Evolutionary conservation across 2,113 vertebrate genomes (phyloP).

Genomic region (Grammomys surdaster): DNA sequence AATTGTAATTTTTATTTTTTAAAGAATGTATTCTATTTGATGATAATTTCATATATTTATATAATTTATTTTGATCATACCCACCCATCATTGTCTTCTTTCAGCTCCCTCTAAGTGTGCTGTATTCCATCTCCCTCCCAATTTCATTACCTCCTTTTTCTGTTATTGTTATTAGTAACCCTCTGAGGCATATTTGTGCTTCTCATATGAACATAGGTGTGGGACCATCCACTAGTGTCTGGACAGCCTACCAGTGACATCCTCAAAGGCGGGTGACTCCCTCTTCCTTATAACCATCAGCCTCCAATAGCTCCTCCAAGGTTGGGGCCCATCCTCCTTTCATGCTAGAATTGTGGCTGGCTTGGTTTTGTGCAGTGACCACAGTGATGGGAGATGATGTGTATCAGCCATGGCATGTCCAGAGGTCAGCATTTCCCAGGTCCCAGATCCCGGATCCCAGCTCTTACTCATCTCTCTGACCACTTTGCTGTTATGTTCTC

Average conservation of each 20-base stretch:
- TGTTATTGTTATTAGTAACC: neutral
- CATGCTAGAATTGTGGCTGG: neutral
- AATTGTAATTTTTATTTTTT: conserved; percentile 14
- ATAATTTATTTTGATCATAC: neutral
- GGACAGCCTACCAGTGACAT: neutral
- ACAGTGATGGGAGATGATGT: neutral
- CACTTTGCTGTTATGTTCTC: neutral
- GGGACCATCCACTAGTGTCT: neutral
- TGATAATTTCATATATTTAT: neutral
- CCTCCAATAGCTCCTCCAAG: neutral
- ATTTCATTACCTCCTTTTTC: neutral
- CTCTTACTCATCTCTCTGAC: neutral
- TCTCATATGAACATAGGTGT: too few relatives aligned
- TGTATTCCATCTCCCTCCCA: neutral
- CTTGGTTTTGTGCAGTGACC: neutral
- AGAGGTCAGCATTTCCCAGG: neutral
- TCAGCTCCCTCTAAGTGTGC: neutral
- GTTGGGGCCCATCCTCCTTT: neutral
- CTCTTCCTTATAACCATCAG: neutral
- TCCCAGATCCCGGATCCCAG: too few relatives aligned
- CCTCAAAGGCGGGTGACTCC: neutral
- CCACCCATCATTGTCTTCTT: neutral
- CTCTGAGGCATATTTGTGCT: too few relatives aligned
- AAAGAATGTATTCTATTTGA: neutral
- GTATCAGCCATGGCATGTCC: neutral